These are phyloP conservation scores for Achlya flavicornis DNA, from an alignment of 2,888 invertebrate genomes.

Conservation along the genomic window DNA sequence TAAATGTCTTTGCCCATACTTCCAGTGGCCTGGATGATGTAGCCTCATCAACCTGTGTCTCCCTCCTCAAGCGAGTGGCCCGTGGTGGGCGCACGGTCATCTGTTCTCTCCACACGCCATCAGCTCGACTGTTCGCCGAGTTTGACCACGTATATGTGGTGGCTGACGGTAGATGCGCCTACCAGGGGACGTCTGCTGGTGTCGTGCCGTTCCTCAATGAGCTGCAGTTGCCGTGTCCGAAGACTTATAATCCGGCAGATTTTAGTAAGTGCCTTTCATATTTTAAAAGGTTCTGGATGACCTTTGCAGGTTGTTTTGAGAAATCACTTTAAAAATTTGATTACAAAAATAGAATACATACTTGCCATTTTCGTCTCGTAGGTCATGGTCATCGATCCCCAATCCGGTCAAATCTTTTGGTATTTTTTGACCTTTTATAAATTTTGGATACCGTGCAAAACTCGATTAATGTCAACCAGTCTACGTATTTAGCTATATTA, in stretches of 20 bases:
- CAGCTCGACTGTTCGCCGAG: constrained; percentile 94
- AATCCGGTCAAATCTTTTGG: too few species aligned
- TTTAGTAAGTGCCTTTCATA: constrained; percentile 87
- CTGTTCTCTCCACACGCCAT: constrained; percentile 98
- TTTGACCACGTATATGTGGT: constrained; percentile 96
- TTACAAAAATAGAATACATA: too few species aligned
- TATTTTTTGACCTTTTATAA: too few species aligned
- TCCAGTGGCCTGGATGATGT: constrained; percentile 94
- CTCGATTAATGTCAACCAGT: too few species aligned
- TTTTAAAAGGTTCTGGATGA: constrained; percentile 14
- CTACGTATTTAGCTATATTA: too few species aligned
- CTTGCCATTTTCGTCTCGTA: too few species aligned
- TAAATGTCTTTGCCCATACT: background rate
- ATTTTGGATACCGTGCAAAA: too few species aligned
- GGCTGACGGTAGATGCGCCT: constrained; percentile 94
- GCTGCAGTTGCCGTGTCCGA: constrained; percentile 93
- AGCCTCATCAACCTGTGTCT: constrained; percentile 94
- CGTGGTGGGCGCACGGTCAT: constrained; percentile 94
- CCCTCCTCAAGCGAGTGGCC: constrained; percentile 92
- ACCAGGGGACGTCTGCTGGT: constrained; percentile 90
- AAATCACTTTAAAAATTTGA: too few species aligned
- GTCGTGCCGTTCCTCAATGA: constrained; percentile 92
- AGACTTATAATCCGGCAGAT: constrained; percentile 97
- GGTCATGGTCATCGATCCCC: too few species aligned
- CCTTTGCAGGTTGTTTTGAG: too few species aligned